Percentiles rank a stretch among this genome's conserved stretches.
Evolutionary conservation across 2,113 vertebrate genomes (phyloP).

Genomic region (Nycticorax nycticorax): DNA sequence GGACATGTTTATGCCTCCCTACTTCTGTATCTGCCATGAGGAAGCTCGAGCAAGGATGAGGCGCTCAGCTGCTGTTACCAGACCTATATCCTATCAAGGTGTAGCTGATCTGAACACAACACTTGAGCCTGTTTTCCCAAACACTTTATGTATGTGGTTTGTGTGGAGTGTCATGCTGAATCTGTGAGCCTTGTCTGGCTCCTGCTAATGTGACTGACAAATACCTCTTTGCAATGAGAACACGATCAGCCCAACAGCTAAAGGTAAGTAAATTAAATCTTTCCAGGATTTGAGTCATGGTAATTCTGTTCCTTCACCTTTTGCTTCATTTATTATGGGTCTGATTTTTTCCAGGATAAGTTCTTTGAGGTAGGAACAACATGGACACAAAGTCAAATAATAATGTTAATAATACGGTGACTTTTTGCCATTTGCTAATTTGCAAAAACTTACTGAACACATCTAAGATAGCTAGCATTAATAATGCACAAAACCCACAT

Average conservation of each 20-base stretch:
- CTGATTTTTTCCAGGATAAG: not conserved
- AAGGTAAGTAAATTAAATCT: not conserved
- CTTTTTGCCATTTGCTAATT: conserved; percentile 33
- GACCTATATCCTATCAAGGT: not conserved
- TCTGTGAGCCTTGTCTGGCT: not conserved
- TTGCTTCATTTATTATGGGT: not conserved
- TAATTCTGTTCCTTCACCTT: not conserved
- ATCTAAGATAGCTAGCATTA: not conserved
- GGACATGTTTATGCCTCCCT: not conserved
- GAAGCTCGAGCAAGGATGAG: not conserved
- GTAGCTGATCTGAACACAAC: not conserved
- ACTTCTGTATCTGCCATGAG: not conserved
- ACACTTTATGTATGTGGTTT: not conserved
- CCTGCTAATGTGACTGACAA: not conserved
- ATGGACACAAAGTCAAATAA: not conserved
- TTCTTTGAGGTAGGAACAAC: not conserved
- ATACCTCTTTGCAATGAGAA: not conserved
- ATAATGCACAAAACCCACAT: not conserved
- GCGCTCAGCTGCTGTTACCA: not conserved
- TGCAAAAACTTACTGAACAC: not conserved
- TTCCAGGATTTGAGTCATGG: not conserved
- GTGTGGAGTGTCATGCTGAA: not conserved
- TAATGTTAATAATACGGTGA: not conserved
- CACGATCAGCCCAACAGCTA: not conserved
- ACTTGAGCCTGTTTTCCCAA: not conserved